Evolutionary conservation across 1,140 invertebrate species (phyloP), one percentile per base, ranked within the genome.

Genomic region (Apis cerana): DNA sequence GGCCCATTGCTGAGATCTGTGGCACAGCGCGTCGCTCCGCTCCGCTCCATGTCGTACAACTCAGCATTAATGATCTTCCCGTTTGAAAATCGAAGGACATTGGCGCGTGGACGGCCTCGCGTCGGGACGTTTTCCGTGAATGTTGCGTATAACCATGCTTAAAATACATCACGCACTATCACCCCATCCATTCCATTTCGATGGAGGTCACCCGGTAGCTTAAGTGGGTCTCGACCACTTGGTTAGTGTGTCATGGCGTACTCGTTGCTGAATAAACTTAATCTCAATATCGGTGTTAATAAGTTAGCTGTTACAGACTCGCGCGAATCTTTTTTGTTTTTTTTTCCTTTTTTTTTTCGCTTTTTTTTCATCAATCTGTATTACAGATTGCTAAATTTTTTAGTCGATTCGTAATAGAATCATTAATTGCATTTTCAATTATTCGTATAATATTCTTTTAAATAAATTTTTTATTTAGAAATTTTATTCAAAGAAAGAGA

Each of bases 221-320:
- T 90, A 94, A 94, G 91, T 94, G 90, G 94, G 94, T 95, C 94
- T 95, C 94, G 94, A 94, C 92, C 93, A 95, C 91, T 94, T 93
- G 94, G 94, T 94, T 94, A 94, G 93, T 94, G 88, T 94, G 94
- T 94, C 94, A 94, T 90, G 92, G 94, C 91, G 83, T 91, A 91
- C 90, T 81, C 90, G 86, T 87, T 83, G 80, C 85, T 92, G 88
- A 91, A 93, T 91, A 92, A 91, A 92, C 90, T 91, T 93, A 92
- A 93, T 92, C 91, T 93, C 89, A 92, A 93, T 93, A 90, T 80
- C 89, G 82, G 72, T 75, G 86, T 90, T 89, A 90, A 86, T 88
- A 87, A 87, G 72, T 83, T 75, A 86, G 65, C 52, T 72, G 78
- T 56, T 71, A 77, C 50, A 82, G 64, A 58, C 80, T 85, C 77